Evolutionary conservation across 2,888 invertebrate genomes (phyloP), one percentile per base, ranked within the genome.

Genomic region (Pelosia muscerda): DNA sequence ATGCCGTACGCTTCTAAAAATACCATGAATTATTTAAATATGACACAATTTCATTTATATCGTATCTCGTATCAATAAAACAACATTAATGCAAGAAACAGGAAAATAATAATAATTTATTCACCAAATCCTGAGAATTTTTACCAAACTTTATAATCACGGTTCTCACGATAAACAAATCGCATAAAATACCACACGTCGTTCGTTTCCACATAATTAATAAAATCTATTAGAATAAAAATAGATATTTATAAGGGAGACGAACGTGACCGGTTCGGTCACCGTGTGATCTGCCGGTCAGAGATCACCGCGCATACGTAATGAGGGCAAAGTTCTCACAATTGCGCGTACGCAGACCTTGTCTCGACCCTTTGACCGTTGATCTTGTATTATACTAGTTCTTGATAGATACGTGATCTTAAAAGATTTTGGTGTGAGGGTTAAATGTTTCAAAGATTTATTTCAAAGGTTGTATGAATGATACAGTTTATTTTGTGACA

Each of bases 311-410:
- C 65, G 79, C 74, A 82, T 81, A 73, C 77, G 56, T 78, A 77
- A 76, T 73, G 75, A 79, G 82, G 81, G 62, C 69, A 71, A 2
- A 66, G 83, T 92, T 92, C 92, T 83, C 92, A 92, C 84, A 86
- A 88, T 88, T 77, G 87, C 80, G 86, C 85, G 86, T 88, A 88
- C 88, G 86, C 4, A 77, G 90, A 88, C 92, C 92, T 92, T 89
- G 74, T n/a, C 15, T 75, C 82, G 82, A 68, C 84, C 75, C 81
- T 77, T 72, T 81, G 93, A 93, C 93, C 93, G 92, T 93, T 93
- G 92, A 92, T 90, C 93, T 88, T 83, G 72, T 73, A 81, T 82
- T 61, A 63, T 75, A 85, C 81, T 76, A 76, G 84, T 83, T 84
- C 69, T 68, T 67, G 65, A 69, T 63, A 76, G 69, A 76, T 64